Evolutionary conservation across 1,140 invertebrate genomes (phyloP).

Genomic region (Zaprionus africanus): DNA sequence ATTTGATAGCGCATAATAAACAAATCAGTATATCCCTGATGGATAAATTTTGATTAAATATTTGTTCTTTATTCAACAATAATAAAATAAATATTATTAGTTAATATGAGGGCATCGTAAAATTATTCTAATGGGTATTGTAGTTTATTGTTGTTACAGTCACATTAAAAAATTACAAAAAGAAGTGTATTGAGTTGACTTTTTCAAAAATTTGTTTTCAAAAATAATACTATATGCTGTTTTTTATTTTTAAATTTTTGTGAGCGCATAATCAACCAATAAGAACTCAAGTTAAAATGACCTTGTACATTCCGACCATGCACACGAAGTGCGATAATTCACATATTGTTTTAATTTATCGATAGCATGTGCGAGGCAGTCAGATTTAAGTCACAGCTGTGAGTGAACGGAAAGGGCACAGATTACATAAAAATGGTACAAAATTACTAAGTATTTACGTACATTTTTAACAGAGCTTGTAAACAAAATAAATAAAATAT

Average conservation of each 20-base stretch:
- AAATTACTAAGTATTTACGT: slow-evolving; percentile 41
- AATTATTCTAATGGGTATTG: background rate
- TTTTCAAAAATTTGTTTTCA: too few relatives aligned
- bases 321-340: background rate
- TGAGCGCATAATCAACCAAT: background rate
- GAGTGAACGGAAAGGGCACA: slow-evolving; percentile 20
- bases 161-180: too few relatives aligned
- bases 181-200: too few relatives aligned
- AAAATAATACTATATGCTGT: too few relatives aligned
- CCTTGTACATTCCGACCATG: background rate
- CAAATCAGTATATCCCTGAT: background rate
- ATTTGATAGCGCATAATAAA: background rate
- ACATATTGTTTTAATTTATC: background rate
- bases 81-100: too few relatives aligned
- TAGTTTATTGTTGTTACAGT: background rate
- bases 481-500: slow-evolving; percentile 10
- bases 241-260: background rate
- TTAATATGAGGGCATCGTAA: background rate
- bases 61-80: too few relatives aligned
- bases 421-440: slow-evolving; percentile 79
- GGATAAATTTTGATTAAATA: too few relatives aligned
- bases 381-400: slow-evolving; percentile 55
- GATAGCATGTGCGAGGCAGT: background rate
- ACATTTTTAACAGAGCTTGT: slow-evolving; percentile 7
- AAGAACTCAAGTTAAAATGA: background rate